Base-by-base conservation (phyloP, 2,888 invertebrate species). In the Ophonus ardosiacus region DNA sequence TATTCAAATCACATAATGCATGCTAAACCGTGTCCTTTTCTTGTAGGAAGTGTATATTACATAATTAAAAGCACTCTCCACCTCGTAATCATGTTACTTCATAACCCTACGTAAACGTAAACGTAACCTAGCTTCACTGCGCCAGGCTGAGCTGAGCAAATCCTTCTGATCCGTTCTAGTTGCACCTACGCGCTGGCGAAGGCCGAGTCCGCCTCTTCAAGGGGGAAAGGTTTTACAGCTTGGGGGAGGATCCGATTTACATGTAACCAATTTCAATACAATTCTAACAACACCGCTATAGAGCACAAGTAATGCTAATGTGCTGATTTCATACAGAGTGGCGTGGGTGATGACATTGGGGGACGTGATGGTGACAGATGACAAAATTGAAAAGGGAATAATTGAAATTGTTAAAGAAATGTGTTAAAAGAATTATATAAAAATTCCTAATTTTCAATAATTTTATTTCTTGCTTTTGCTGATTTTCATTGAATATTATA, bases 181-280 rank as follows among this genome's bases (percentile, higher is more conserved):
- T 74, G 40, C 43, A 15, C 71, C 71, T 43, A 74, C 71, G 63
- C 68, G 31, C 31, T 31, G 5, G 43, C 71, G 71, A 74, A 74
- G 71, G 71, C 43, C 71, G 40, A 68, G 43, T 13, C 43, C 43
- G 13, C 43, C 43, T 51, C 43, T 68, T 68, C 68, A 56, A 76
- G 78, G 31, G 78, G 56, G 78, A 78, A 78, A 56, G 78, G 57
- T 31, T 31, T 6, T 56, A 65, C 63, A 5, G 81, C 51, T 43
- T 68, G 43, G 56, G 81, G 81, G 81, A 81, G 81, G 38, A 56
- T 13, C 65, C 51, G 51, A 65, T 81, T 81, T 81, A 68, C 81
- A 81, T 81, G 81, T 40, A 81, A 81, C 81, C 51, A 68, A 81
- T 81, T 81, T 81, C 78, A 81, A 81, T 81, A 81, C 81, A 81